Percentiles rank a stretch among this genome's conserved stretches.
These are phyloP conservation scores for Lithosia quadra DNA, from an alignment of 2,888 invertebrate species.

Conservation along the genomic window DNA sequence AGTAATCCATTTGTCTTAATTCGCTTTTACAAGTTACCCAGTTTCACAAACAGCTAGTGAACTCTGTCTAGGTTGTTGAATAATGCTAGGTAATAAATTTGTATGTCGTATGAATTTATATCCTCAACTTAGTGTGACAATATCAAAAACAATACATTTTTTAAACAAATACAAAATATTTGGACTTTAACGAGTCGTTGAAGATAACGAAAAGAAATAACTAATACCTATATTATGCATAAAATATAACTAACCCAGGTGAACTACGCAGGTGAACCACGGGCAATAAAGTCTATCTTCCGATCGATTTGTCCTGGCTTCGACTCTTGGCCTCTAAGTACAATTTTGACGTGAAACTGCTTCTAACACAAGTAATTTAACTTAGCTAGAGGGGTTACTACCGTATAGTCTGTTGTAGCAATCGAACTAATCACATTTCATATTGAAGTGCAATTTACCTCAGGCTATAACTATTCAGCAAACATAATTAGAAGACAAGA, in stretches of 20 bases:
- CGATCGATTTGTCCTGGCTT: too few relatives aligned
- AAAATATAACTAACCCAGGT: too few relatives aligned
- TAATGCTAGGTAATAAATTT: conserved; percentile 2
- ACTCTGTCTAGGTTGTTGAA: conserved; percentile 12
- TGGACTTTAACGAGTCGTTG: too few relatives aligned
- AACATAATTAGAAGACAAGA: conserved; percentile 25
- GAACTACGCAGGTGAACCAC: too few relatives aligned
- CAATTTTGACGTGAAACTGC: too few relatives aligned
- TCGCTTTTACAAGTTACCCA: conserved; percentile 12
- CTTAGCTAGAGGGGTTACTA: too few relatives aligned
- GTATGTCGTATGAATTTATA: background rate
- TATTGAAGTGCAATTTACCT: conserved; percentile 14
- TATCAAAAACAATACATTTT: background rate
- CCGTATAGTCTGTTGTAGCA: background rate
- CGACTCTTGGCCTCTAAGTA: too few relatives aligned
- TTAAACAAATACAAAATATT: background rate
- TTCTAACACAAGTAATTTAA: too few relatives aligned
- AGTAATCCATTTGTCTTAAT: conserved; percentile 25
- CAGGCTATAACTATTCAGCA: conserved; percentile 17
- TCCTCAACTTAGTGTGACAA: background rate
- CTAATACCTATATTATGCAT: too few relatives aligned
- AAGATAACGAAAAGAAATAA: too few relatives aligned
- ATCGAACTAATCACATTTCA: background rate
- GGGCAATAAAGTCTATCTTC: too few relatives aligned
- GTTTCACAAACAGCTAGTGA: conserved; percentile 17